Base-by-base conservation (phyloP, 2,797 vertebrate genomes). In the Loris lydekkerianus region DNA sequence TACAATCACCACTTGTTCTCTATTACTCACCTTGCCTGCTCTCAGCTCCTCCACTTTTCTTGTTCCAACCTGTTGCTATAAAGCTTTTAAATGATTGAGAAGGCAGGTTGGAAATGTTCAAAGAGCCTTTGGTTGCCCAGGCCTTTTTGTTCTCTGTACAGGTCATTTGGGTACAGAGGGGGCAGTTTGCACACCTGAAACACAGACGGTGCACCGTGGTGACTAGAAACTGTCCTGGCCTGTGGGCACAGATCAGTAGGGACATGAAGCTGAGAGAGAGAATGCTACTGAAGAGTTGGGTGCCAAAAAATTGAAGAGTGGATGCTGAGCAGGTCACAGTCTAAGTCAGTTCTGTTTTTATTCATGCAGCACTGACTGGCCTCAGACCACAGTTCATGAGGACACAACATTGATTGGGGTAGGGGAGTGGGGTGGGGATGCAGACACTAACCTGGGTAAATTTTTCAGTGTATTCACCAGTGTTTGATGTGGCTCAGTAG, bases 1-100 rank as follows among this genome's bases (percentile, higher is more conserved):
- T 7, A 96, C 95, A 97, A 76, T 94, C 0, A 29, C 87, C 25
- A 5, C 82, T 96, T 97, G 97, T 97, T 92, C 93, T 78, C 18
- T 8, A 1, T 76, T 60, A 61, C 93, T 95, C 94, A 91, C 91
- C 93, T 69, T 15, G 67, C 67, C 86, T 43, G n/a, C 61, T 37
- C 61, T 0, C 0, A 31, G 58, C 65, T 5, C 70, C 21, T 49
- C 34, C 61, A 14, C 17, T n/a, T 69, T 76, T 82, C 94, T 67
- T 97, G 96, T 94, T 69, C 0, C 73, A 29, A 72, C 97, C 53
- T 25, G 94, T 89, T 65, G 61, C 83, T n/a, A 1, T 29, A 34
- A 93, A 67, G 86, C 14, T 7, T 17, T 43, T 58, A n/a, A 73
- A 49, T 49, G 60, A 25, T 18, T 46, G 78, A 86, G 60, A 75